Base-by-base conservation (phyloP, 2,113 vertebrate species). In the Gymnocephalus cernua region DNA sequence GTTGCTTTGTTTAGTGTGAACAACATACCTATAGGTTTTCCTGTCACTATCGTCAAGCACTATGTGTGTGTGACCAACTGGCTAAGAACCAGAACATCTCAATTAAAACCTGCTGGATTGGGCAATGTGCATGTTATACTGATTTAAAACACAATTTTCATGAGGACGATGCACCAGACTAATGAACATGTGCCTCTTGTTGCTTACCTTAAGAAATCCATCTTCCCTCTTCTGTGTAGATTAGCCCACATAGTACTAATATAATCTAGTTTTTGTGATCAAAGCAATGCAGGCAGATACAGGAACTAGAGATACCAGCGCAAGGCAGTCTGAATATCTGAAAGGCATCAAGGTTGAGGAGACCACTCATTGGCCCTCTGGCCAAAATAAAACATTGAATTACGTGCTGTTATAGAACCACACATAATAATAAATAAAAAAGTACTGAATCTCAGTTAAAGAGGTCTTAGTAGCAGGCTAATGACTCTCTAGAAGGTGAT, bases 311-410 rank as follows among this genome's bases (percentile, higher is more conserved):
- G 27, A 51, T 35, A 21, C 19, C 8, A 66, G 23, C 5, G 0
- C 23, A 41, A 41, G 38, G 10, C 35, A 38, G 18, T n/a, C 25
- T 21, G 47, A 51, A n/a, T 9, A 15, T 59, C 57, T 54, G 47
- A 56, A 64, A 57, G 19, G 18, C n/a, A 47, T 13, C 27, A 5
- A 16, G 16, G 19, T 4, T 47, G 6, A 11, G 50, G 32, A 51
- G 64, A 57, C 16, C n/a, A 51, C 12, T 45, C 51, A 8, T 12
- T n/a, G 51, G 75, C 14, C 64, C 35, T 47, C 10, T 35, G 23
- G 27, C 45, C 27, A 78, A 56, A 84, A 29, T 54, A 47, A 62
- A 27, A 56, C 29, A 29, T 18, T 12, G 13, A 21, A 51, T 50
- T 23, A 41, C 45, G 4, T 12, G 16, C 29, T 62, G 19, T 45